Evolutionary conservation across 2,797 vertebrate species (phyloP), one percentile per base, ranked within the genome.

Genomic region (Hapalemur alaotrensis): DNA sequence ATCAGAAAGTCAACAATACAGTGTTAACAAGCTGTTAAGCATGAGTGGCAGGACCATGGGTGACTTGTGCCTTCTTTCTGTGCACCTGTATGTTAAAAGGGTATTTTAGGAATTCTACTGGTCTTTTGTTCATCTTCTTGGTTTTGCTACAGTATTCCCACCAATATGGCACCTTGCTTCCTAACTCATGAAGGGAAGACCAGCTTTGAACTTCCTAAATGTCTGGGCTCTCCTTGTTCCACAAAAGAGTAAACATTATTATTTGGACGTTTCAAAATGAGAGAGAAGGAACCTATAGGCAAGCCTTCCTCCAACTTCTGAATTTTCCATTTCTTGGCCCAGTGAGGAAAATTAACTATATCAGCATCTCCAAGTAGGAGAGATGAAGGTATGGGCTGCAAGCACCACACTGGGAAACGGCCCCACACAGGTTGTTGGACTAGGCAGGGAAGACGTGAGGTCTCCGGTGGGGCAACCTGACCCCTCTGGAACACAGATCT

Each of bases 231-330:
- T 69, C 15, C 61, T 25, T 28, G 20, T 4, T n/a, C 41, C 14
- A 84, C 20, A 41, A 38, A 82, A 87, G 50, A 30, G 50, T n/a
- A 43, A 63, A 61, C 30, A 3, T 22, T 57, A 20, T 57, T 23
- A 73, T 75, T 48, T 87, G 38, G 38, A 30, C 59, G 32, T 48
- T 86, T 91, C 69, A 35, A 65, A 93, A 86, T 9, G 17, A 81
- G 69, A 35, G 14, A 30, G 1, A 17, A 57, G 17, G 67, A 78
- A 65, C 3, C 14, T 14, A n/a, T 1, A 28, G 35, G 57, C 23
- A 78, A 82, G 17, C 35, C 50, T 57, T 57, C 2, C 46, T 73
- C 23, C 48, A 6, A 72, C 2, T 46, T 48, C 20, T n/a, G 7
- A 22, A 17, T 54, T 63, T 87, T 48, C n/a, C 13, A 35, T 35